phyloP scores from a whole-genome alignment of 2,113 vertebrate species.

The Potamarius usumacintae region DNA sequence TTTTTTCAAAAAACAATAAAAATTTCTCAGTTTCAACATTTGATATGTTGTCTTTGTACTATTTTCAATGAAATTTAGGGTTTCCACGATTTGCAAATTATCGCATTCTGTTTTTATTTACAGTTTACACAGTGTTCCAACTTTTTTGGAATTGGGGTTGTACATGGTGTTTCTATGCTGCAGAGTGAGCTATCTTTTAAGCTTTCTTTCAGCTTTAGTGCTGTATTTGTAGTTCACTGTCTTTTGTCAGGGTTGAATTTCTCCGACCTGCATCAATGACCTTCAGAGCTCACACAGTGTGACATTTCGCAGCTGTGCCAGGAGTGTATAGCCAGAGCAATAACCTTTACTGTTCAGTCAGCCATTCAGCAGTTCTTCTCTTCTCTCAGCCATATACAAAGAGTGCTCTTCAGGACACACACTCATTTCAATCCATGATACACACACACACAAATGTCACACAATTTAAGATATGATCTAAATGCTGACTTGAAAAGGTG shows the following conservation, averaged over 20 bases:
- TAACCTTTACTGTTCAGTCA: slow-evolving; percentile 73
- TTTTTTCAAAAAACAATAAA: no score
- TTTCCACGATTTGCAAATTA: no score
- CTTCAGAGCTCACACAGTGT: slow-evolving; percentile 66
- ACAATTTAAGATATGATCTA: slow-evolving; percentile 45
- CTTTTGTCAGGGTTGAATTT: slow-evolving; percentile 47
- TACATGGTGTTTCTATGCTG: background rate
- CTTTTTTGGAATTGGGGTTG: no score
- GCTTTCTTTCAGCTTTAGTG: slow-evolving; percentile 22
- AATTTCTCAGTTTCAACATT: no score
- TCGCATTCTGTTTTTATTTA: no score
- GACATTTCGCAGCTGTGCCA: slow-evolving; percentile 69
- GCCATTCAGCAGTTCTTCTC: slow-evolving; percentile 51
- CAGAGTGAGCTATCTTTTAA: background rate
- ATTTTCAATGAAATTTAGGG: no score
- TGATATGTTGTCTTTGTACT: no score
- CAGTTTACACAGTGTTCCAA: no score
- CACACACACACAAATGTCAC: slow-evolving; percentile 61
- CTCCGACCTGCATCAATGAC: slow-evolving; percentile 57
- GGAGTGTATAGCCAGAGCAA: slow-evolving; percentile 68
- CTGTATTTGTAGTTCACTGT: slow-evolving; percentile 34
- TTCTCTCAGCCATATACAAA: slow-evolving; percentile 46
- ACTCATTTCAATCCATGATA: slow-evolving; percentile 9
- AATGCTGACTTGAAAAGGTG: slow-evolving; percentile 37
- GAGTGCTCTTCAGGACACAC: slow-evolving; percentile 15